A percentile compares a stretch with the other conserved stretches of the same genome.
Conservation (phyloP, 1,140 invertebrate genomes). For the Pogonomyrmex barbatus region DNA sequence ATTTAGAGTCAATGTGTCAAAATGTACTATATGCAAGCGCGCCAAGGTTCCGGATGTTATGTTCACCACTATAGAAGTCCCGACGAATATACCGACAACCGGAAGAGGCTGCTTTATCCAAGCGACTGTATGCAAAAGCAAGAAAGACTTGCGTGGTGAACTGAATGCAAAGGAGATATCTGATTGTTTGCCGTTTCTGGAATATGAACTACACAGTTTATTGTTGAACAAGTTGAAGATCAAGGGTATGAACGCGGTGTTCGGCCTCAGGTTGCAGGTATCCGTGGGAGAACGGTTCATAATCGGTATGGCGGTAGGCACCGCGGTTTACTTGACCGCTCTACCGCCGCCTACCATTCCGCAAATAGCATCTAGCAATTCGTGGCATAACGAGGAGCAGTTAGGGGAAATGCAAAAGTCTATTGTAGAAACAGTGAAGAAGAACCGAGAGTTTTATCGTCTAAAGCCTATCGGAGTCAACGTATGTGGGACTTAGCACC, state of each 20-base stretch:
- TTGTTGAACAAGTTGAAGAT: conserved; percentile 96
- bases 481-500: conserved; percentile 49
- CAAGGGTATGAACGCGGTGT: conserved; percentile 97
- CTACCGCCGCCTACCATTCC: conserved; percentile 91
- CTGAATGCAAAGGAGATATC: conserved; percentile 97
- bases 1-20: conserved; percentile 89
- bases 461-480: conserved; percentile 85
- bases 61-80: conserved; percentile 95
- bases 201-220: conserved; percentile 97
- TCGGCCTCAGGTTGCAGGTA: conserved; percentile 93
- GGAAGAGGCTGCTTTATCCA: conserved; percentile 92
- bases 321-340: conserved; percentile 91
- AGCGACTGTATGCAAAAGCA: conserved; percentile 92
- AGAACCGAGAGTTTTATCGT: conserved; percentile 90
- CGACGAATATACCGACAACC: conserved; percentile 90
- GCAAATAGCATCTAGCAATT: conserved; percentile 88
- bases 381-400: conserved; percentile 88
- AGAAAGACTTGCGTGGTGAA: conserved; percentile 93
- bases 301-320: conserved; percentile 95
- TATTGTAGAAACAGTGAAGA: conserved; percentile 89
- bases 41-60: conserved; percentile 96
- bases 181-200: conserved; percentile 96
- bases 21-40: conserved; percentile 87
- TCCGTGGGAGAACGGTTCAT: conserved; percentile 95
- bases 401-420: conserved; percentile 89